Evolutionary conservation across 2,888 invertebrate species (phyloP).

Genomic region (Sepiola atlantica): DNA sequence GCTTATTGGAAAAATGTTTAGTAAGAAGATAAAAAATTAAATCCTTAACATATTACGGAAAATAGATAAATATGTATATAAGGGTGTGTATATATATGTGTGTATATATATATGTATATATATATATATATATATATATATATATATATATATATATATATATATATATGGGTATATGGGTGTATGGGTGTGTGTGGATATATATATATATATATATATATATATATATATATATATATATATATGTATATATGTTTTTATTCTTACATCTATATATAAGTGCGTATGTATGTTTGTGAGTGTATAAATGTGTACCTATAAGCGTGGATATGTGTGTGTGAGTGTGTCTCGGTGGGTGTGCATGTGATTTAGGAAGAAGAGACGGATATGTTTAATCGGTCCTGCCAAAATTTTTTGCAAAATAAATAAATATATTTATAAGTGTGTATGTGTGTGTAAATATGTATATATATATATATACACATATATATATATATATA

Average conservation of each 20-base stretch:
- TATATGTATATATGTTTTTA: background rate
- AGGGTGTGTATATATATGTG: too few relatives aligned
- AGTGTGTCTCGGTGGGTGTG: too few relatives aligned
- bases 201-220: background rate
- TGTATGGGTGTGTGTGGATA: background rate
- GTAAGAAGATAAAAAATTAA: too few relatives aligned
- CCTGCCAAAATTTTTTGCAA: too few relatives aligned
- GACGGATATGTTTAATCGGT: too few relatives aligned
- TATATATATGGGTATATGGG: background rate
- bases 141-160: background rate
- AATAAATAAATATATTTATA: background rate
- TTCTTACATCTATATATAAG: background rate
- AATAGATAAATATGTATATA: too few relatives aligned
- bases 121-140: too few relatives aligned
- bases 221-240: background rate
- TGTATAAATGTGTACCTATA: background rate
- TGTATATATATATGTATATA: too few relatives aligned
- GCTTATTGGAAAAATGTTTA: too few relatives aligned
- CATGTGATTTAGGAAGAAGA: too few relatives aligned
- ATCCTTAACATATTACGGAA: too few relatives aligned
- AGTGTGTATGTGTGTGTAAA: background rate
- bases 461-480: background rate
- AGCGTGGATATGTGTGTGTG: background rate
- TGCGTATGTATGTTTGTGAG: background rate
- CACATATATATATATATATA: too few relatives aligned